phyloP scores from a whole-genome alignment of 2,113 vertebrate genomes.

The Platysternon megacephalum region DNA sequence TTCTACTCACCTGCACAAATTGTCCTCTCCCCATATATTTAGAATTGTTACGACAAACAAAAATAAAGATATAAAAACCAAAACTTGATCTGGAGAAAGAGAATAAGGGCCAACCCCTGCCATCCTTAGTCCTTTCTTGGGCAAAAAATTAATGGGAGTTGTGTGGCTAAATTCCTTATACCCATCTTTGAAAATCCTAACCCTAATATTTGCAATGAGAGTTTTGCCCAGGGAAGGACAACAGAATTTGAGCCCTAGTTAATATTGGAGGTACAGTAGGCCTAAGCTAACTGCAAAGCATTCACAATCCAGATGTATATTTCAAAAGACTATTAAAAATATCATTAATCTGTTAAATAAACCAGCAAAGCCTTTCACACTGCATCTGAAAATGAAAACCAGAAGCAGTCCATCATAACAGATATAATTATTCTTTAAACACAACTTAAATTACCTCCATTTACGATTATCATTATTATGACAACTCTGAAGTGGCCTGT shows the following conservation, averaged over 20 bases:
- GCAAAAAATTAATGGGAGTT: background rate
- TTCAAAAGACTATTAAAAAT: background rate
- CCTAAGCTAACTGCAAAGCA: background rate
- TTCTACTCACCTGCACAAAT: background rate
- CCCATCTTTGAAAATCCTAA: background rate
- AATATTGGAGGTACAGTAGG: rapidly evolving
- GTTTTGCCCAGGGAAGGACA: background rate
- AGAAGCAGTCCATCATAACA: background rate
- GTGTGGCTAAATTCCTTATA: background rate
- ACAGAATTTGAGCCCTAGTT: background rate
- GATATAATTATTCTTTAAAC: background rate
- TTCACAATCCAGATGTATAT: background rate
- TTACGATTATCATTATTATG: background rate
- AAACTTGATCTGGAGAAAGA: background rate
- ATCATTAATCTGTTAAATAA: background rate
- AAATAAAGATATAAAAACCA: background rate
- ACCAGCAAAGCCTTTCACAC: background rate
- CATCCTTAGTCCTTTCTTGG: background rate
- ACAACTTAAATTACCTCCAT: background rate
- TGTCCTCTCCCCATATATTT: rapidly evolving
- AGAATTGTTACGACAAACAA: background rate
- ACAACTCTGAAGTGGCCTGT: background rate
- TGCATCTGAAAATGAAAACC: background rate
- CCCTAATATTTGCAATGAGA: background rate
- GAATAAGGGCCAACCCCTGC: background rate